These are phyloP conservation scores for Hippoglossus hippoglossus DNA, from an alignment of 2,797 vertebrate genomes.

Conservation along the genomic window DNA sequence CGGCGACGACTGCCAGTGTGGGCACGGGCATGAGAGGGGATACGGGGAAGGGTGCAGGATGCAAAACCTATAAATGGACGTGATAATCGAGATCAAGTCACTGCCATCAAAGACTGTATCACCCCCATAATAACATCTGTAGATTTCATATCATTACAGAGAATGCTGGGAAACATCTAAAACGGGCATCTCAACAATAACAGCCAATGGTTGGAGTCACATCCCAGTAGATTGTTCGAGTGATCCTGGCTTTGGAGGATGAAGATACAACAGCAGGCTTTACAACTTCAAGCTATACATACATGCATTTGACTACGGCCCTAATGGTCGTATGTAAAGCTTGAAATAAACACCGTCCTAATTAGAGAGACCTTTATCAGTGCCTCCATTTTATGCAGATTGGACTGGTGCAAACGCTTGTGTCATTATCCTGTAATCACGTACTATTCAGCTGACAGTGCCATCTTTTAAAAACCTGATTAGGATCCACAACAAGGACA, in stretches of 20 bases:
- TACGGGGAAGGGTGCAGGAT: constrained; percentile 76
- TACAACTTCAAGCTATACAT: not conserved
- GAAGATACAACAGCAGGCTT: constrained; percentile 51
- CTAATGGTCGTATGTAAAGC: constrained; percentile 74
- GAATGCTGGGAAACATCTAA: constrained; percentile 79
- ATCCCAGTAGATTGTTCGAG: constrained; percentile 69
- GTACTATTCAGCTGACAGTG: constrained; percentile 74
- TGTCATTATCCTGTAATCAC: constrained; percentile 83
- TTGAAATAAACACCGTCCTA: constrained; percentile 77
- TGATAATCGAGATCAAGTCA: constrained; percentile 86
- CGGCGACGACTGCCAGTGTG: constrained; percentile 74
- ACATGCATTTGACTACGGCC: constrained; percentile 50
- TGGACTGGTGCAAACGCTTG: constrained; percentile 66
- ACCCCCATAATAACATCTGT: constrained; percentile 81
- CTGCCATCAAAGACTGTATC: constrained; percentile 82
- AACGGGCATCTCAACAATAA: constrained; percentile 77
- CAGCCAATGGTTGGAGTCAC: constrained; percentile 67
- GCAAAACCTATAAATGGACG: constrained; percentile 84
- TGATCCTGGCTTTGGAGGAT: constrained; percentile 70
- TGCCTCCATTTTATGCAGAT: constrained; percentile 77
- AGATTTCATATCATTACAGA: constrained; percentile 85
- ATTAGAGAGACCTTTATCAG: constrained; percentile 80
- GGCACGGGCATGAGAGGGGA: constrained; percentile 71
- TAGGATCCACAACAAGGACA: constrained; percentile 70
- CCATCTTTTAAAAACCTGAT: constrained; percentile 75